Base-by-base conservation (phyloP, 2,797 vertebrate species). In the Botia almorhae region DNA sequence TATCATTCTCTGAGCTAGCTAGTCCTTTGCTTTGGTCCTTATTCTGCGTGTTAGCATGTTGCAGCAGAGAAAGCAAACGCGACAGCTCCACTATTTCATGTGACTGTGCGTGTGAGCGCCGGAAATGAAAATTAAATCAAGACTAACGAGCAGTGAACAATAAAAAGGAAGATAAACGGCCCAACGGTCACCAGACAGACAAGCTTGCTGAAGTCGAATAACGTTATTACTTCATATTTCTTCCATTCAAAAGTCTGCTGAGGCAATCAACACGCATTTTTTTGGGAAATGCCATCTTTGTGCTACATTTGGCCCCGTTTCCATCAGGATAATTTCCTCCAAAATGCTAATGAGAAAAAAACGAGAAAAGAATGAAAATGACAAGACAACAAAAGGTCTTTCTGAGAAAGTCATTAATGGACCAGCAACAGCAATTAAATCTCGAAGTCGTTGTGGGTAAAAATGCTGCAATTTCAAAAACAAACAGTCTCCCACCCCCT, bases 81-180 rank as follows among this genome's bases (percentile, higher is more conserved):
- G 53, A 61, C 60, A n/a, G 4, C 43, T 61, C 56, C 12, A 63
- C 56, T 70, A 69, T 79, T 83, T 90, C 91, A 91, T 90, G 91
- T 87, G 87, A 89, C 85, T 85, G 85, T 70, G 83, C 69, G 39
- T 84, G 82, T 85, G 84, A 81, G 82, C 78, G 84, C 80, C 73
- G 83, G 76, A 84, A 85, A 84, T 87, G 26, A 85, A 90, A 90
- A 92, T 87, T 79, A 91, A 90, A 92, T 90, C 86, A 90, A 89
- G 89, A 90, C 89, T 92, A 93, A 94, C 91, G 89, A 93, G 87
- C 82, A 73, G 78, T 81, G 82, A 89, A 91, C 88, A 91, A 90
- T 86, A 88, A 89, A 89, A 86, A 86, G 76, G 84, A 91, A 87
- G 90, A 92, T 89, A 87, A 91, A 93, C 90, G 87, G 85, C 88